Percentiles rank a stretch among this genome's conserved stretches.
These are phyloP conservation scores for Muricea muricata DNA, from an alignment of 92 coral and sea anemone species.

Conservation along the genomic window DNA sequence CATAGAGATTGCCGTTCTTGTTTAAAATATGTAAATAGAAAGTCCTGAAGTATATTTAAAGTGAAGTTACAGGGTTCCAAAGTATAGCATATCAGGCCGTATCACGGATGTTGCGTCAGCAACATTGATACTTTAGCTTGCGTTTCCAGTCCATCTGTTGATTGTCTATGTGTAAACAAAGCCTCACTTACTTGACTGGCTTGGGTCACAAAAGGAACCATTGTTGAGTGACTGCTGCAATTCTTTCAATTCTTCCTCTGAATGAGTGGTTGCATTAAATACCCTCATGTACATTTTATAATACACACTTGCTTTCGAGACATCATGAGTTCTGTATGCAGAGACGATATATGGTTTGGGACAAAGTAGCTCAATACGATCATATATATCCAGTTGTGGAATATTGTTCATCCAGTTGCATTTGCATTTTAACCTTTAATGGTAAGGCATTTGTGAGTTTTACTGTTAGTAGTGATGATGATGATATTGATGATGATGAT, in stretches of 20 bases:
- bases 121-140: no score
- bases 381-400: not conserved
- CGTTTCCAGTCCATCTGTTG: no score
- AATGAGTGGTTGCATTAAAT: not conserved
- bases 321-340: not conserved
- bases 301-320: not conserved
- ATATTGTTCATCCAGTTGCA: not conserved
- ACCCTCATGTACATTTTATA: not conserved
- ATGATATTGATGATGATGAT: no score
- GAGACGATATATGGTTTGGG: not conserved
- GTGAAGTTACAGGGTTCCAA: no score
- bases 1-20: no score
- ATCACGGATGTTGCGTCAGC: no score
- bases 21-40: no score
- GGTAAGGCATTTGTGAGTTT: no score
- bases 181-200: not conserved
- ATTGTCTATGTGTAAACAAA: not conserved
- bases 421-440: not conserved
- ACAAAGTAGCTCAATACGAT: not conserved
- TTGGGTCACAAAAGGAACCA: slow-evolving; percentile 33
- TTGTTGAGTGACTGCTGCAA: not conserved
- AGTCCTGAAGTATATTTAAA: no score
- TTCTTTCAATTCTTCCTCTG: not conserved
- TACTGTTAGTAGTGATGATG: no score
- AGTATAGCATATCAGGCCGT: no score